Evolutionary conservation across 2,888 invertebrate species (phyloP).

Genomic region (Spilosoma lubricipeda): DNA sequence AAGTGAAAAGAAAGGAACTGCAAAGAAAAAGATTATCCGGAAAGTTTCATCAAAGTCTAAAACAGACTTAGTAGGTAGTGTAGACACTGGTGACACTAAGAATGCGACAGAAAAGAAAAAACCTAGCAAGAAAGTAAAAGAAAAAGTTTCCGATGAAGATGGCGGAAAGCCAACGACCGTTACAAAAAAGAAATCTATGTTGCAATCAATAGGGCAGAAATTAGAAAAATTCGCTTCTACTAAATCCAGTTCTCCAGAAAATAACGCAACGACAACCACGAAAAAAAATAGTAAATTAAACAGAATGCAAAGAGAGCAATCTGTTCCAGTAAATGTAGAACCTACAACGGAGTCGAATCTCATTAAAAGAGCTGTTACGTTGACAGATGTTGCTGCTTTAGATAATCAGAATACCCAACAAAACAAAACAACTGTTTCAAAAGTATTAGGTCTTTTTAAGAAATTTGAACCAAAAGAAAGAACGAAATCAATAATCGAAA

Average conservation of each 20-base stretch:
- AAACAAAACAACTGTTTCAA: conserved; percentile 89
- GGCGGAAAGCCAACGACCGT: conserved; percentile 62
- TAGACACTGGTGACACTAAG: conserved; percentile 68
- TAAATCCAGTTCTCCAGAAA: conserved; percentile 81
- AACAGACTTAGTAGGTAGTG: conserved; percentile 68
- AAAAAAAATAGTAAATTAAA: conserved; percentile 82
- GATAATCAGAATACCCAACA: conserved; percentile 72
- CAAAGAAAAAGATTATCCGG: conserved; percentile 80
- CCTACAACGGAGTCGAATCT: conserved; percentile 88
- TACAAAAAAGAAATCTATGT: conserved; percentile 88
- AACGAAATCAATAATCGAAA: conserved; percentile 68
- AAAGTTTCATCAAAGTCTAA: conserved; percentile 82
- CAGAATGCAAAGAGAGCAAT: conserved; percentile 88
- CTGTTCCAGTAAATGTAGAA: conserved; percentile 85
- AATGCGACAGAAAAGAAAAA: conserved; percentile 75
- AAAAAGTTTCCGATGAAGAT: conserved; percentile 72
- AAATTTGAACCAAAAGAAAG: conserved; percentile 89
- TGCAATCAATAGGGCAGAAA: conserved; percentile 92
- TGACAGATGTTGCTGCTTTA: conserved; percentile 88
- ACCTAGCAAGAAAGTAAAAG: conserved; percentile 77
- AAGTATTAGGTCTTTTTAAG: conserved; percentile 92
- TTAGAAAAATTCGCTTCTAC: conserved; percentile 89
- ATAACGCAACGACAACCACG: conserved; percentile 56
- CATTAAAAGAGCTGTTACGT: conserved; percentile 90
- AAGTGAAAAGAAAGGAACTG: conserved; percentile 74